Percentiles rank a stretch among this genome's conserved stretches.
Evolutionary conservation across 2,888 invertebrate genomes (phyloP).

Genomic region (Noctua pronuba): DNA sequence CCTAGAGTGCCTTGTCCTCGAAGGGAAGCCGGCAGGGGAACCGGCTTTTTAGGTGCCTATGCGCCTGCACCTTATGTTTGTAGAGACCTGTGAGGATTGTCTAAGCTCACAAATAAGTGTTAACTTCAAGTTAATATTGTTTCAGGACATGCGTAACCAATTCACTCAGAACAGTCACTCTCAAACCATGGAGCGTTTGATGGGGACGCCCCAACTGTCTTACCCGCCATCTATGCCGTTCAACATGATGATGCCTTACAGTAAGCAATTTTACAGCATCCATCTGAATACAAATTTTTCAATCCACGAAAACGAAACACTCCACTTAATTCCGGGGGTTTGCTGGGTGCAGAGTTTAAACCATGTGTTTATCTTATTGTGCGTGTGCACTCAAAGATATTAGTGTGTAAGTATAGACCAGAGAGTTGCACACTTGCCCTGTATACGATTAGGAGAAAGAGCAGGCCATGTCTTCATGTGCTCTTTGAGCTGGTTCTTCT

Average conservation of each 20-base stretch:
- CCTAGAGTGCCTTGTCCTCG: no score
- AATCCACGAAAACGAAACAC: background rate
- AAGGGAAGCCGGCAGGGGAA: no score
- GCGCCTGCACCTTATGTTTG: background rate
- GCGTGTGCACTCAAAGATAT: background rate
- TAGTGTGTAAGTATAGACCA: background rate
- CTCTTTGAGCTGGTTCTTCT: no score
- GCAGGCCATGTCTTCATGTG: background rate
- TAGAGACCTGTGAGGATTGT: background rate
- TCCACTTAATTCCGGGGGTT: background rate
- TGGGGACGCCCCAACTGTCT: slow-evolving; percentile 84
- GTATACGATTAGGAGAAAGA: background rate
- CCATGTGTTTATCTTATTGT: background rate
- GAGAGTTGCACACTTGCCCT: background rate
- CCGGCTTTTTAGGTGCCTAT: no score
- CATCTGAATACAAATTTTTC: background rate
- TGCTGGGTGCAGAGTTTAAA: background rate
- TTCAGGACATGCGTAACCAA: slow-evolving; percentile 87
- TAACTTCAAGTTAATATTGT: slow-evolving; percentile 30
- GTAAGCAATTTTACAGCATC: slow-evolving; percentile 69
- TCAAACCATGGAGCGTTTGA: slow-evolving; percentile 87
- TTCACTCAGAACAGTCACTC: slow-evolving; percentile 89
- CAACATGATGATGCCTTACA: slow-evolving; percentile 89
- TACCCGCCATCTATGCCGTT: slow-evolving; percentile 86
- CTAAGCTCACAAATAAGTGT: background rate